Percentiles rank a stretch among this genome's conserved stretches.
Conservation (phyloP, 2,797 vertebrate species). For the Gymnoscopelus microlampas region DNA sequence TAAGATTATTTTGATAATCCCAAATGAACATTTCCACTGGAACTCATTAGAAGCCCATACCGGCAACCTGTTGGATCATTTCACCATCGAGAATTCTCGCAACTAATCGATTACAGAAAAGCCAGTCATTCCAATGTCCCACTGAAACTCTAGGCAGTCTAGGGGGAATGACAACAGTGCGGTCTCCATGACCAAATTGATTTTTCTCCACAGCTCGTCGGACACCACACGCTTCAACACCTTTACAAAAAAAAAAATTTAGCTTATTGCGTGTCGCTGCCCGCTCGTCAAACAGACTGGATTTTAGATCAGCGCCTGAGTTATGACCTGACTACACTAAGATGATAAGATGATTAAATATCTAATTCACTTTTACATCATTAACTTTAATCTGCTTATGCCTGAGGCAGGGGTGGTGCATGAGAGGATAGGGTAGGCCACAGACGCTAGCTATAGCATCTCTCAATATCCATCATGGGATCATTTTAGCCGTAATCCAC, state of each 20-base stretch:
- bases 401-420: constrained; percentile 58
- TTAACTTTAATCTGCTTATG: constrained; percentile 82
- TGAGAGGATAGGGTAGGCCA: constrained; percentile 28
- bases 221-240: constrained; percentile 36
- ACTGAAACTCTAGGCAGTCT: neutral
- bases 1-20: too few relatives aligned
- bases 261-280: constrained; percentile 54
- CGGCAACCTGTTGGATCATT: too few relatives aligned
- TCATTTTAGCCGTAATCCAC: constrained; percentile 37
- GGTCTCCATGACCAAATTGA: constrained; percentile 64
- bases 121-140: too few relatives aligned
- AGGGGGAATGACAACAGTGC: constrained; percentile 1
- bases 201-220: constrained; percentile 47
- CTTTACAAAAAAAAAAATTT: constrained; percentile 36
- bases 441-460: constrained; percentile 48
- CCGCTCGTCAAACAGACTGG: constrained; percentile 67
- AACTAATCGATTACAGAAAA: too few relatives aligned
- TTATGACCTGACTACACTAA: constrained; percentile 75
- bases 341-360: constrained; percentile 84
- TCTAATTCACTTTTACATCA: constrained; percentile 83
- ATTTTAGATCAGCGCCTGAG: constrained; percentile 69
- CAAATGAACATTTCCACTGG: too few relatives aligned
- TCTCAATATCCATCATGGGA: constrained; percentile 59
- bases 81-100: too few relatives aligned
- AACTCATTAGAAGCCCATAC: too few relatives aligned